Percentiles rank a stretch among this genome's conserved stretches.
phyloP scores from a whole-genome alignment of 2,113 vertebrate species.

The Amia ocellicauda region DNA sequence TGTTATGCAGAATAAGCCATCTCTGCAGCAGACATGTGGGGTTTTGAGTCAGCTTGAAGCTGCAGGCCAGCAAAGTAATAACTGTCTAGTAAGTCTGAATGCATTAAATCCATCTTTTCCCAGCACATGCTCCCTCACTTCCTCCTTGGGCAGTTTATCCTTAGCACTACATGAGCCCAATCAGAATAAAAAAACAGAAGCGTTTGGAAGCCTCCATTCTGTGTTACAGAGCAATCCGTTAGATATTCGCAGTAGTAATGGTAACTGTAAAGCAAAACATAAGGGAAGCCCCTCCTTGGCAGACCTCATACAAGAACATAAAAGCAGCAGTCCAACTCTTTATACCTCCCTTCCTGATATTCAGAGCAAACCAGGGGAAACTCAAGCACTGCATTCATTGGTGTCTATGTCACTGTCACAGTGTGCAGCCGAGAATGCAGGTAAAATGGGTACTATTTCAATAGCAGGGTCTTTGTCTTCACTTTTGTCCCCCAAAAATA shows the following conservation, averaged over 20 bases:
- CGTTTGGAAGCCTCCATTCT: slow-evolving; percentile 52
- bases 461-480: slow-evolving; percentile 70
- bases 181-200: no score
- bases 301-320: slow-evolving; percentile 79
- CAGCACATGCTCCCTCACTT: slow-evolving; percentile 44
- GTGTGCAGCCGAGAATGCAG: slow-evolving; percentile 48
- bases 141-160: slow-evolving; percentile 58
- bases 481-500: slow-evolving; percentile 51
- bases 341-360: slow-evolving; percentile 52
- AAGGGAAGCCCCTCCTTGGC: slow-evolving; percentile 73
- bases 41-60: neutral
- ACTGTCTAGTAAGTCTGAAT: neutral
- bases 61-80: neutral
- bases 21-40: neutral
- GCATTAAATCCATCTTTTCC: neutral
- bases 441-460: slow-evolving; percentile 49
- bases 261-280: slow-evolving; percentile 37
- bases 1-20: neutral
- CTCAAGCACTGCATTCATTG: slow-evolving; percentile 34
- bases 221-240: slow-evolving; percentile 47
- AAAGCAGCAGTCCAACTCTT: slow-evolving; percentile 51
- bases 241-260: slow-evolving; percentile 31
- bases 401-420: slow-evolving; percentile 55
- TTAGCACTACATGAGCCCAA: slow-evolving; percentile 41
- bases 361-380: slow-evolving; percentile 42